Base-by-base conservation (phyloP, 1,140 invertebrate species). In the Steinernema khuongi region DNA sequence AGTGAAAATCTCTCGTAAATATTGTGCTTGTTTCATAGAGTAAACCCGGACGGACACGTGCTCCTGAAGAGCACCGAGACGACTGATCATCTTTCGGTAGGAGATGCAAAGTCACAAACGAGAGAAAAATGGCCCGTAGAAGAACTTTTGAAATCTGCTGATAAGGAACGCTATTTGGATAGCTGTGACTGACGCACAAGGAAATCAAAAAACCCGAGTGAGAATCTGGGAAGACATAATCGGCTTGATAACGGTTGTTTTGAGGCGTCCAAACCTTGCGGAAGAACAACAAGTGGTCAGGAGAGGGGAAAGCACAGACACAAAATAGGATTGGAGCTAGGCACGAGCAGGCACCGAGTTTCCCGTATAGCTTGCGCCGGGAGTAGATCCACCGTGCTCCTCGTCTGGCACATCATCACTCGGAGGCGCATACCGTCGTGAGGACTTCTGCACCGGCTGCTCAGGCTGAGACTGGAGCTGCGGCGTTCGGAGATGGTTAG, bases 361-460 rank as follows among this genome's bases (percentile, higher is more conserved):
- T 77, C 75, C 22, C 75, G 71, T 32, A 77, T 31, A 41, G 75
- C 73, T 36, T 77, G 75, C 2, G 71, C 67, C 2, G 72, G 60
- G 30, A 71, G 31, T 11, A 71, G 30, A 18, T 43, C 31, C 17
- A 36, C 31, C 1, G 28, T 41, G 43, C 33, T 71, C 29, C 70
- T 11, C 7, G 33, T 73, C 66, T 85, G 81, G 70, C 81, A 83
- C 72, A 83, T 79, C 73, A 84, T 44, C 7, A 83, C 68, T n/a
- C 79, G 73, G 31, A 81, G 70, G 22, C 73, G 75, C 80, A 81
- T 81, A 1, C 73, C 72, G 17, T 83, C 81, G 67, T 19, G 28
- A 31, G 19, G 41, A 70, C 26, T 66, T 41, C 2, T 31, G 71
- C 28, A 44, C 28, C 7, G 50, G 22, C 71, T 72, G 71, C 28